These are phyloP conservation scores for Danio tinwini DNA, from an alignment of 2,797 vertebrate genomes.

Conservation along the genomic window DNA sequence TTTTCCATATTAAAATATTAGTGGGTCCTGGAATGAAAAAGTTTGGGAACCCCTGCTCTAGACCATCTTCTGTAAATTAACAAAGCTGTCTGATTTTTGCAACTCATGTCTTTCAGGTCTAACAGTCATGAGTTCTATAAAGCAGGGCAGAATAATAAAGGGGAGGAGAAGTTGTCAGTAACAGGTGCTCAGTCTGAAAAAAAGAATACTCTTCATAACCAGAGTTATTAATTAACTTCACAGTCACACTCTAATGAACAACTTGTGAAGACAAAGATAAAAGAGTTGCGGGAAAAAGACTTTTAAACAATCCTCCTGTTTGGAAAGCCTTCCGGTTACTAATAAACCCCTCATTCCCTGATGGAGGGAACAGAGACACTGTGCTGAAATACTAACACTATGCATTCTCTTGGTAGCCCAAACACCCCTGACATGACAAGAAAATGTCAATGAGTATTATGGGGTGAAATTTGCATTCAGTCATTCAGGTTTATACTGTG, in stretches of 20 bases:
- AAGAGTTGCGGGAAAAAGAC: background rate
- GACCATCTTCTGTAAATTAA: background rate
- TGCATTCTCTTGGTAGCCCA: too few species aligned
- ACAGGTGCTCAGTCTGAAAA: conserved; percentile 44
- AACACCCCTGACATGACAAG: too few species aligned
- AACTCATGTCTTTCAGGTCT: conserved; percentile 2
- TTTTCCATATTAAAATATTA: too few species aligned
- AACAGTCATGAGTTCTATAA: background rate
- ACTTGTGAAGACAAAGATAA: conserved; percentile 24
- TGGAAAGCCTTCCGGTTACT: background rate
- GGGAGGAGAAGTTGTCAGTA: conserved; percentile 14
- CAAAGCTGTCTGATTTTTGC: conserved; percentile 9
- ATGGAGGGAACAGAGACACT: too few species aligned
- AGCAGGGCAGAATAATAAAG: conserved; percentile 11
- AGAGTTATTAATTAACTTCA: conserved; percentile 59
- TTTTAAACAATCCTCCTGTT: background rate
- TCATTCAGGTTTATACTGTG: too few species aligned
- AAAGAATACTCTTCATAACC: conserved; percentile 49
- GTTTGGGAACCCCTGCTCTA: too few species aligned
- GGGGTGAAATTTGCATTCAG: too few species aligned
- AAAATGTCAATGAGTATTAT: too few species aligned
- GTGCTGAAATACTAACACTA: too few species aligned
- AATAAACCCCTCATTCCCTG: too few species aligned
- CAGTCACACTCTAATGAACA: conserved; percentile 60
- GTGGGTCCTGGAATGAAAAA: too few species aligned